These are phyloP conservation scores for Trichechus manatus DNA, from an alignment of 2,113 vertebrate genomes.

Conservation along the genomic window DNA sequence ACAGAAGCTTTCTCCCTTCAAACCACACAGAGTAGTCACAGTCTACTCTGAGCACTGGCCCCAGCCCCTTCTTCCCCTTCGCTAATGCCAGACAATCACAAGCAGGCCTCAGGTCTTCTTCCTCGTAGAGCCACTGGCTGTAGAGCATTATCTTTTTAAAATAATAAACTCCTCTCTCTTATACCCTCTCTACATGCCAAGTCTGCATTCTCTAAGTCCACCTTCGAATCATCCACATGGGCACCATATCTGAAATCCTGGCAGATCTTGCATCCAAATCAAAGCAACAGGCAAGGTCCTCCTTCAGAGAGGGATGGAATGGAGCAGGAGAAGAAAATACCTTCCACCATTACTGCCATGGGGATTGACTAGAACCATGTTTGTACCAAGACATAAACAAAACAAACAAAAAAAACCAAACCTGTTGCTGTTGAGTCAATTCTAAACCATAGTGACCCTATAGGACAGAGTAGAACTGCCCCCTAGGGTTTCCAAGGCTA, in stretches of 20 bases:
- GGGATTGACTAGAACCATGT: conserved; percentile 19
- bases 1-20: conserved; percentile 45
- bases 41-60: background rate
- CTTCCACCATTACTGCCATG: background rate
- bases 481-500: background rate
- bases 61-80: background rate
- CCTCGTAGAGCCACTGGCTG: background rate
- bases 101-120: background rate
- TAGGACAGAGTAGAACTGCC: background rate
- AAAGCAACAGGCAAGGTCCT: conserved; percentile 37
- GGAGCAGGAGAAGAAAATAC: background rate
- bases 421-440: background rate
- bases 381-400: conserved; percentile 68
- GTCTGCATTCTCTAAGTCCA: background rate
- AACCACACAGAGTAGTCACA: background rate
- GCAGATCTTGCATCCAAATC: conserved; percentile 4
- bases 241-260: conserved; percentile 13
- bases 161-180: conserved; percentile 1
- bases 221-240: background rate
- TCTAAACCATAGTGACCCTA: background rate
- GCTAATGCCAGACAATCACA: background rate
- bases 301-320: background rate
- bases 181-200: conserved; percentile 4
- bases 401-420: background rate
- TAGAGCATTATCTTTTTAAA: background rate